These are phyloP conservation scores for Melanotaenia maccullochi DNA, from an alignment of 2,797 vertebrate genomes.

Conservation along the genomic window DNA sequence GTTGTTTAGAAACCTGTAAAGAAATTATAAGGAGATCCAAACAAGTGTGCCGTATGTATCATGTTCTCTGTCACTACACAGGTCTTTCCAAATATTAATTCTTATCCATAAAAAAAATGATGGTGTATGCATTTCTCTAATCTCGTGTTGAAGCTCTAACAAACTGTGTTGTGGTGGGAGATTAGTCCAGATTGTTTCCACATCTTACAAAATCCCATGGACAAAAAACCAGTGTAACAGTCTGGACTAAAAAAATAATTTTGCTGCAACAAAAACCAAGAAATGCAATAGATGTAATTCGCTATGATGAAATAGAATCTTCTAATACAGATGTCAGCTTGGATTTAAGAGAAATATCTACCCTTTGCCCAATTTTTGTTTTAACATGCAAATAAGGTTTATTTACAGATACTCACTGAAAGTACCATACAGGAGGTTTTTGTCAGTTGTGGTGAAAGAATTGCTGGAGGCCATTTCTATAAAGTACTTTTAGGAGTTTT, in stretches of 20 bases:
- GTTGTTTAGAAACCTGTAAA: no score
- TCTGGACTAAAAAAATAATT: not conserved
- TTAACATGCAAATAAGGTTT: constrained; percentile 34
- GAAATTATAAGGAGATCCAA: no score
- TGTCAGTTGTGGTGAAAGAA: constrained; percentile 4
- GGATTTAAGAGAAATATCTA: constrained; percentile 15
- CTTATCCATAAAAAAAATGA: no score
- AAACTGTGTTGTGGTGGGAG: not conserved
- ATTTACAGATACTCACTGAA: constrained; percentile 5
- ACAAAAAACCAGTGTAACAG: not conserved
- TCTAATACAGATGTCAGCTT: constrained; percentile 6
- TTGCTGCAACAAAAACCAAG: constrained; percentile 1
- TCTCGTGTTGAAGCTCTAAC: not conserved
- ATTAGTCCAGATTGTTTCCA: constrained; percentile 12
- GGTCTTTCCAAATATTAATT: no score
- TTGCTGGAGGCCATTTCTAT: constrained; percentile 13
- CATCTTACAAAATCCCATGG: not conserved
- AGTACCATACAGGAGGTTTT: constrained; percentile 9
- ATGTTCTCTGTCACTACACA: no score
- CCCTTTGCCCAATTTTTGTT: constrained; percentile 4
- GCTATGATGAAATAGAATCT: constrained; percentile 12
- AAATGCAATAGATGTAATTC: not conserved
- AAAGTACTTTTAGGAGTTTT: constrained; percentile 4
- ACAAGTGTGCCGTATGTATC: no score
- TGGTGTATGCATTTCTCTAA: not conserved